These are phyloP conservation scores for Daktulosphaira vitifoliae DNA, from an alignment of 1,140 invertebrate genomes.

Conservation along the genomic window DNA sequence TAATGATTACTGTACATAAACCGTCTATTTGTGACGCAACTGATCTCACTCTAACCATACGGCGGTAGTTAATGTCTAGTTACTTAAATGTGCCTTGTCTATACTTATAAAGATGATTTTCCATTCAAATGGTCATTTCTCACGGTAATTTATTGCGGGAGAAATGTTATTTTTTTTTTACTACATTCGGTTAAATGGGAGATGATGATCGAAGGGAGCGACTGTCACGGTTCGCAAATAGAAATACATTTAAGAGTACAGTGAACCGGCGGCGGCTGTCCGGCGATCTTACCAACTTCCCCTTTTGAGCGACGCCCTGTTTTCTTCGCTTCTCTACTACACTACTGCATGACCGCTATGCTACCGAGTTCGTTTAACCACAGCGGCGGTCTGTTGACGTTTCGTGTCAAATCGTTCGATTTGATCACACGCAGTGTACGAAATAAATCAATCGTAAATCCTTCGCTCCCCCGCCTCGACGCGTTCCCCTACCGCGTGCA, in stretches of 20 bases:
- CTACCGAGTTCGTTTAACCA: too few relatives aligned
- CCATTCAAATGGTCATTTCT: neutral
- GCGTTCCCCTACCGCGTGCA: neutral
- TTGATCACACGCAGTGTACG: neutral
- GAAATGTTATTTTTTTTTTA: neutral
- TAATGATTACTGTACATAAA: slow-evolving; percentile 4
- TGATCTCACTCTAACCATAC: too few relatives aligned
- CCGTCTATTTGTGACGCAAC: neutral
- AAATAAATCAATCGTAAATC: slow-evolving; percentile 30
- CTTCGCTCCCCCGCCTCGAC: neutral
- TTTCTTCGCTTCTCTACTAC: too few relatives aligned
- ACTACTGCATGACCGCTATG: too few relatives aligned
- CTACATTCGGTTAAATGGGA: too few relatives aligned
- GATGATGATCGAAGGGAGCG: too few relatives aligned
- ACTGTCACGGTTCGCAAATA: slow-evolving; percentile 12
- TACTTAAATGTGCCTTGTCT: too few relatives aligned
- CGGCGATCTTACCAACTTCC: neutral
- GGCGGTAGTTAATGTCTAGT: too few relatives aligned
- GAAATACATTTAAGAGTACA: slow-evolving; percentile 15
- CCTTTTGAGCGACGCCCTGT: neutral
- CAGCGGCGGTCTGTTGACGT: neutral
- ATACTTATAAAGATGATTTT: too few relatives aligned
- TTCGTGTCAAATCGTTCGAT: slow-evolving; percentile 12
- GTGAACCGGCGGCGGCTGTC: neutral
- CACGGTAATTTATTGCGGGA: slow-evolving; percentile 25